These are phyloP conservation scores for Cabera pusaria DNA, from an alignment of 2,888 invertebrate genomes.

Conservation along the genomic window DNA sequence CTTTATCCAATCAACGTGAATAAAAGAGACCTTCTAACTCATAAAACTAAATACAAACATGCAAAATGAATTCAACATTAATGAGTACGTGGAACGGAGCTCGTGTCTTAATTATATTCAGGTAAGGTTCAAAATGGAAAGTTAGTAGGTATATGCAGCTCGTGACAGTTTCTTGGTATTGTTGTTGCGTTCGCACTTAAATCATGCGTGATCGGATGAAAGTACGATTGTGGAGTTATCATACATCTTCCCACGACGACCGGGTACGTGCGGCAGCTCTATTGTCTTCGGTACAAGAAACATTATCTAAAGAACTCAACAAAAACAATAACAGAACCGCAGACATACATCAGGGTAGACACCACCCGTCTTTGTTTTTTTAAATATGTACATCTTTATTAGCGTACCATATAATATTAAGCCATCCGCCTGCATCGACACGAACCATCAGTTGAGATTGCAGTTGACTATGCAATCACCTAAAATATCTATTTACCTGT, in stretches of 20 bases:
- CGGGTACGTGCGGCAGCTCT: slow-evolving; percentile 45
- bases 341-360: too few relatives aligned
- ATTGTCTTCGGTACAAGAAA: slow-evolving; percentile 48
- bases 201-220: slow-evolving; percentile 77
- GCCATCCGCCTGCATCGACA: too few relatives aligned
- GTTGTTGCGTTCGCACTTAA: slow-evolving; percentile 69
- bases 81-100: too few relatives aligned
- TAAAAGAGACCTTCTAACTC: not conserved
- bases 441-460: too few relatives aligned
- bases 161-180: slow-evolving; percentile 47
- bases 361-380: too few relatives aligned
- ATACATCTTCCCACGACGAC: slow-evolving; percentile 68
- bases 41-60: slow-evolving; percentile 1
- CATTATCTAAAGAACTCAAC: slow-evolving; percentile 48
- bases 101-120: too few relatives aligned
- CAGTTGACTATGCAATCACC: too few relatives aligned
- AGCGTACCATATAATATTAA: too few relatives aligned
- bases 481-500: too few relatives aligned
- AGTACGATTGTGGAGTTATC: slow-evolving; percentile 68
- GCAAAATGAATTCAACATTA: too few relatives aligned
- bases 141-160: slow-evolving; percentile 1
- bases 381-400: too few relatives aligned
- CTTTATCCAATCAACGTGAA: too few relatives aligned
- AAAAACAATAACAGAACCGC: slow-evolving; percentile 58
- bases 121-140: slow-evolving; percentile 9